Evolutionary conservation across 2,113 vertebrate genomes (phyloP).

Genomic region (Progne subis): DNA sequence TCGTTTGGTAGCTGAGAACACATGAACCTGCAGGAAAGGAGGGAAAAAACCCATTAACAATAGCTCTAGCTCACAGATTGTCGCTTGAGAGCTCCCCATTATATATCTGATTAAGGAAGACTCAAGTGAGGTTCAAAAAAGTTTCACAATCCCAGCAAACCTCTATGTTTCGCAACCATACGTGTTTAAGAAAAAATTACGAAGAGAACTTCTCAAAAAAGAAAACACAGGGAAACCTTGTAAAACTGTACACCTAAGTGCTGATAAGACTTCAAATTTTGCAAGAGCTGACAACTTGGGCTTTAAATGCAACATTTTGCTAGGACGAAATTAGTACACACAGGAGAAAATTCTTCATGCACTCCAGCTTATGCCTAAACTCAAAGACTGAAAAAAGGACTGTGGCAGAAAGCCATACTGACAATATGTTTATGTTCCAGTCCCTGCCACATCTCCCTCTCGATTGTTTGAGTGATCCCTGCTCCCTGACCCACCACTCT

Average conservation of each 20-base stretch:
- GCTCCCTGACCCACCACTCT: not conserved
- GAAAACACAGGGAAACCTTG: not conserved
- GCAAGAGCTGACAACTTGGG: not conserved
- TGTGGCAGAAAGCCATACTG: not conserved
- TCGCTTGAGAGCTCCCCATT: not conserved
- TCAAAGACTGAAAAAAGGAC: not conserved
- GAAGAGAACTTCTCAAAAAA: not conserved
- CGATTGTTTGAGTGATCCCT: fast-evolving
- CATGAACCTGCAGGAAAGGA: slow-evolving; percentile 85
- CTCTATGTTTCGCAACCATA: not conserved
- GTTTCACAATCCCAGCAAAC: not conserved
- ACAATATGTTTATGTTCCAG: not conserved
- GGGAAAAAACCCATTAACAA: not conserved
- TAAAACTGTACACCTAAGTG: fast-evolving
- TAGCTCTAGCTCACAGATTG: not conserved
- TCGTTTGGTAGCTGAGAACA: slow-evolving; percentile 96
- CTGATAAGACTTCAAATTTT: not conserved
- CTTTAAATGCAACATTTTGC: not conserved
- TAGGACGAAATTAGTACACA: not conserved
- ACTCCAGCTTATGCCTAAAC: not conserved
- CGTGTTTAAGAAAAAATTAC: not conserved
- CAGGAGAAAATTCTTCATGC: not conserved
- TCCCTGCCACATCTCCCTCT: not conserved
- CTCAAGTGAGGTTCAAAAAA: not conserved
- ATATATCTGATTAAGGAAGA: not conserved